These are phyloP conservation scores for Scaptomyza caliginosa DNA, from an alignment of 2,888 invertebrate genomes.

Conservation along the genomic window DNA sequence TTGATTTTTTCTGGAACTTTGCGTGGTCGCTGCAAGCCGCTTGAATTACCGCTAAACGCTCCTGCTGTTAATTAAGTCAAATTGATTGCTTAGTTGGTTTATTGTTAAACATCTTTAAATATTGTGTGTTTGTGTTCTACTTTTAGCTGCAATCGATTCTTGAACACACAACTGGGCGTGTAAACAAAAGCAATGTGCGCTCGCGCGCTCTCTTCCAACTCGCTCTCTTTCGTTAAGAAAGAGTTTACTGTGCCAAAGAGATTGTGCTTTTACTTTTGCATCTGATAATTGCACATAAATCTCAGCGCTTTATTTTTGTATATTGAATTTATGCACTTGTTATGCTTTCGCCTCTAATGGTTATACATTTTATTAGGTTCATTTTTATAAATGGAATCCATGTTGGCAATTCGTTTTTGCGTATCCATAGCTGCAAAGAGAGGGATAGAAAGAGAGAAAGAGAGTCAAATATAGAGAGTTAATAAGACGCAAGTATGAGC, in stretches of 20 bases:
- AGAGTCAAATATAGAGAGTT: constrained; percentile 9
- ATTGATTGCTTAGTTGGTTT: constrained; percentile 43
- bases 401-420: constrained; percentile 48
- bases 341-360: constrained; percentile 31
- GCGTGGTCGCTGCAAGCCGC: constrained; percentile 28
- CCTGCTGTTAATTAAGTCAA: constrained; percentile 16
- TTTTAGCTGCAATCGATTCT: constrained; percentile 17
- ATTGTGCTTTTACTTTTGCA: constrained; percentile 33
- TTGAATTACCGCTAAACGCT: constrained; percentile 13
- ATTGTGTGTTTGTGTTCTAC: constrained; percentile 10
- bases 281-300: constrained; percentile 8
- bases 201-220: constrained; percentile 65
- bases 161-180: constrained; percentile 65
- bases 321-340: constrained; percentile 19
- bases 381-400: constrained; percentile 40
- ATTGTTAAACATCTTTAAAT: constrained; percentile 20
- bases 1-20: constrained; percentile 35
- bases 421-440: constrained; percentile 51
- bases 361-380: constrained; percentile 37
- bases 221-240: constrained; percentile 39
- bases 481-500: constrained; percentile 6
- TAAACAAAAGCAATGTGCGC: constrained; percentile 64
- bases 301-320: constrained; percentile 14
- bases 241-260: constrained; percentile 35
- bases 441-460: background rate